Conservation (phyloP, 1,140 invertebrate genomes). For the Dendroctonus ponderosae region DNA sequence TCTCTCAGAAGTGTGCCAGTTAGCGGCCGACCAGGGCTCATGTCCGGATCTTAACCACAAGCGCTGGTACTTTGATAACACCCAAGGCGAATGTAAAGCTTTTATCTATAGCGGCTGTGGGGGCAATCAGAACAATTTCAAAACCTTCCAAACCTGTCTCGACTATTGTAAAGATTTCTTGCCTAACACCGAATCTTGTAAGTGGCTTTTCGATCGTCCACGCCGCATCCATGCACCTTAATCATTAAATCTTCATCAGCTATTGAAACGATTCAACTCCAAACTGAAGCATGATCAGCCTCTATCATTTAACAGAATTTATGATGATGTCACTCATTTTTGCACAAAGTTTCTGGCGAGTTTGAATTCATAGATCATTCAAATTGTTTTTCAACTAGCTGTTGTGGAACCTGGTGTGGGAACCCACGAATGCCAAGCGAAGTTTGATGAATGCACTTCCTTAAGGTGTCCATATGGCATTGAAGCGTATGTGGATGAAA, state of each 20-base stretch:
- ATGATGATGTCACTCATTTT: too few species aligned
- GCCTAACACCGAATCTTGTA: conserved; percentile 48
- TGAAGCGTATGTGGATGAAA: conserved; percentile 63
- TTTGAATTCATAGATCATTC: too few species aligned
- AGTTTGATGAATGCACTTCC: conserved; percentile 58
- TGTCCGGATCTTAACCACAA: conserved; percentile 64
- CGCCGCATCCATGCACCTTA: too few species aligned
- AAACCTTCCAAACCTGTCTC: conserved; percentile 67
- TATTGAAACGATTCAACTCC: too few species aligned
- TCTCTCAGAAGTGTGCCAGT: conserved; percentile 53
- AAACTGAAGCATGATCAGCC: too few species aligned
- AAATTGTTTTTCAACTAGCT: conserved; percentile 9
- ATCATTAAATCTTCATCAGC: too few species aligned
- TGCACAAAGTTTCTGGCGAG: too few species aligned
- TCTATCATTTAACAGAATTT: too few species aligned
- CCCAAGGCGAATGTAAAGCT: conserved; percentile 66
- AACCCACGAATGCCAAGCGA: conserved; percentile 56
- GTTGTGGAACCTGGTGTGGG: conserved; percentile 46
- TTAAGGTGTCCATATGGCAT: conserved; percentile 75
- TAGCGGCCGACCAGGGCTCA: conserved; percentile 67
- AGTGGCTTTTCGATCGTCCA: conserved; percentile 37
- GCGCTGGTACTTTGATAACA: conserved; percentile 80
- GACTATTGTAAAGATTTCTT: conserved; percentile 58
- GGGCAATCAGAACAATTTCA: conserved; percentile 80
- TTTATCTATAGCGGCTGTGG: conserved; percentile 80